Conservation (phyloP, 2,113 vertebrate species). For the Silurus asotus region DNA sequence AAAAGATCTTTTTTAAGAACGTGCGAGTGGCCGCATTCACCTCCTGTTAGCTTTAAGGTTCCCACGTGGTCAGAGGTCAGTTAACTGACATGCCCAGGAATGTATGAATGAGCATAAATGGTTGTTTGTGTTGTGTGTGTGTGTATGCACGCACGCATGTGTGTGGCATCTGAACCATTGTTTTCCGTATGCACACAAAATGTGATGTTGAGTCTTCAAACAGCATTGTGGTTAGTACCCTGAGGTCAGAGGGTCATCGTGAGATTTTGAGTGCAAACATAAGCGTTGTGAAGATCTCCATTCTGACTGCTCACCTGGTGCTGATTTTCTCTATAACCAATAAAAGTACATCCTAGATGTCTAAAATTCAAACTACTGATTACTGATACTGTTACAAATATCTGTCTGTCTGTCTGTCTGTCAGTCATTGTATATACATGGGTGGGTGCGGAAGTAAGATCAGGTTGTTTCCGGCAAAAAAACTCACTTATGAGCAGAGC, state of each 20-base stretch:
- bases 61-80: background rate
- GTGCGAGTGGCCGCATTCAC: slow-evolving; percentile 3
- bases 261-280: background rate
- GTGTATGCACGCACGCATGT: background rate
- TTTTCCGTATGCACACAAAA: background rate
- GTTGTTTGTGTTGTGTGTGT: background rate
- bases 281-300: background rate
- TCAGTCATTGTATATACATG: background rate
- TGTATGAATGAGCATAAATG: background rate
- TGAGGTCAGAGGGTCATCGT: slow-evolving; percentile 25
- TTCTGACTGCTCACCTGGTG: background rate
- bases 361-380: background rate
- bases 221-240: background rate
- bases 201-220: background rate
- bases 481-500: too few species aligned
- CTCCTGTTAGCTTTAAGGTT: background rate
- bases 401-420: too few species aligned
- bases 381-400: background rate
- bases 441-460: too few species aligned
- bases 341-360: background rate
- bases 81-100: background rate
- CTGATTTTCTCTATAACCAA: too few species aligned
- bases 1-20: background rate
- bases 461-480: too few species aligned
- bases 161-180: background rate